Evolutionary conservation across 1,140 invertebrate genomes (phyloP).

Genomic region (Cydia pomonella): DNA sequence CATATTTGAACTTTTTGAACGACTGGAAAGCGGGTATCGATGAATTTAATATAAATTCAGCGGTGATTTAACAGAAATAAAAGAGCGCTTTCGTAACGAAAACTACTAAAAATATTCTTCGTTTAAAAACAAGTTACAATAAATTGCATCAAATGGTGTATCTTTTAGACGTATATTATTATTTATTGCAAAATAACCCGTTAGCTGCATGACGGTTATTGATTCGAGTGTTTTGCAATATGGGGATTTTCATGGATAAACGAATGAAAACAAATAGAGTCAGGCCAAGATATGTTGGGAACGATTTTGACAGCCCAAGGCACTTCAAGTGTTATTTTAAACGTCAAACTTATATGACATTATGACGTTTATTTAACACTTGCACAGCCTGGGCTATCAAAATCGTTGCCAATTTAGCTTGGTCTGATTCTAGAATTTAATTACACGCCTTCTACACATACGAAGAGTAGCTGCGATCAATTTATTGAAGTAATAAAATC

Average conservation of each 20-base stretch:
- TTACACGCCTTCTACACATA: too few relatives aligned
- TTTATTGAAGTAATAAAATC: neutral
- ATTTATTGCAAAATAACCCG: constrained; percentile 1
- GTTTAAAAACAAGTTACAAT: constrained; percentile 17
- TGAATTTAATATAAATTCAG: neutral
- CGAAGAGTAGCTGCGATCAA: too few relatives aligned
- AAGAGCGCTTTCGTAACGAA: neutral
- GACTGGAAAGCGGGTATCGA: neutral
- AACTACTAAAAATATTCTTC: neutral
- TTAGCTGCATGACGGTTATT: neutral
- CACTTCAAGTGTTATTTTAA: too few relatives aligned
- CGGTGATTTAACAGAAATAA: constrained; percentile 7
- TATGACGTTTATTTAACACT: too few relatives aligned
- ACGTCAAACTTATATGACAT: too few relatives aligned
- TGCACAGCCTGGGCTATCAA: too few relatives aligned
- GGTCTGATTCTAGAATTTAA: too few relatives aligned
- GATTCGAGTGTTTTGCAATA: neutral
- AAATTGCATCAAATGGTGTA: constrained; percentile 5
- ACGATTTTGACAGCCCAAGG: too few relatives aligned
- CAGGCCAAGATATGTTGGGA: too few relatives aligned
- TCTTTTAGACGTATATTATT: constrained; percentile 7
- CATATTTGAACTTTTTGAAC: neutral
- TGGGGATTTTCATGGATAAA: neutral
- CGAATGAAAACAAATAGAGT: constrained; percentile 1
- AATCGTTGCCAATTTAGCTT: too few relatives aligned